Percentiles rank a stretch among this genome's conserved stretches.
Evolutionary conservation across 2,113 vertebrate genomes (phyloP).

Genomic region (Corydoras maculifer): DNA sequence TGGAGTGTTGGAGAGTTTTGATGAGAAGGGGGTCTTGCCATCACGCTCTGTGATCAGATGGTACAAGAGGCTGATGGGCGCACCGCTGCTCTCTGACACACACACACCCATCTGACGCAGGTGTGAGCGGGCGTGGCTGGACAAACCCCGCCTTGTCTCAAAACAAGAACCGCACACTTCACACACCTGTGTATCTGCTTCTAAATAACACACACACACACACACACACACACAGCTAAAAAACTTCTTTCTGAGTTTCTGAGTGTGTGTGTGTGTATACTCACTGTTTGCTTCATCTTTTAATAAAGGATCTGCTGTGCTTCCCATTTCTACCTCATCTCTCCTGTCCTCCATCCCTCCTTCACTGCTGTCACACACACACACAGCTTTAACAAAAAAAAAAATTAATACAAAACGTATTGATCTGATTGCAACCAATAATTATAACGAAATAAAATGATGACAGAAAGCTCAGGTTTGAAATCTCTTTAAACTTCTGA

Average conservation of each 20-base stretch:
- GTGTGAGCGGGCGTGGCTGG: constrained; percentile 86
- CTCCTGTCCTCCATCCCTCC: neutral
- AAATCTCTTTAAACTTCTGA: too few species aligned
- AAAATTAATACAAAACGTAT: too few species aligned
- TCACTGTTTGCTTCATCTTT: neutral
- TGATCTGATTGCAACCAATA: too few species aligned
- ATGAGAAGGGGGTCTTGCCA: constrained; percentile 36
- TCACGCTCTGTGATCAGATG: constrained; percentile 77
- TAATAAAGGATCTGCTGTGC: neutral
- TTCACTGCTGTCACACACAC: too few species aligned
- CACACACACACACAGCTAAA: neutral
- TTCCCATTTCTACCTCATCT: neutral
- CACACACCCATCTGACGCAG: constrained; percentile 84
- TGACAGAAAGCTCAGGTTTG: too few species aligned
- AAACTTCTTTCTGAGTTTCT: neutral
- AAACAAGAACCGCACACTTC: constrained; percentile 84
- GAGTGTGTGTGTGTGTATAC: neutral
- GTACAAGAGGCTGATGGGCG: constrained; percentile 83
- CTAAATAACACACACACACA: constrained; percentile 4
- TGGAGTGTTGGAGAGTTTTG: neutral
- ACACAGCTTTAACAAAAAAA: too few species aligned
- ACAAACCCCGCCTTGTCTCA: constrained; percentile 82
- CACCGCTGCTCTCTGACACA: constrained; percentile 80
- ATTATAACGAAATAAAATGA: too few species aligned
- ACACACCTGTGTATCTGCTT: constrained; percentile 72